phyloP scores from a whole-genome alignment of 1,140 invertebrate species.

The Drosophila bocki region DNA sequence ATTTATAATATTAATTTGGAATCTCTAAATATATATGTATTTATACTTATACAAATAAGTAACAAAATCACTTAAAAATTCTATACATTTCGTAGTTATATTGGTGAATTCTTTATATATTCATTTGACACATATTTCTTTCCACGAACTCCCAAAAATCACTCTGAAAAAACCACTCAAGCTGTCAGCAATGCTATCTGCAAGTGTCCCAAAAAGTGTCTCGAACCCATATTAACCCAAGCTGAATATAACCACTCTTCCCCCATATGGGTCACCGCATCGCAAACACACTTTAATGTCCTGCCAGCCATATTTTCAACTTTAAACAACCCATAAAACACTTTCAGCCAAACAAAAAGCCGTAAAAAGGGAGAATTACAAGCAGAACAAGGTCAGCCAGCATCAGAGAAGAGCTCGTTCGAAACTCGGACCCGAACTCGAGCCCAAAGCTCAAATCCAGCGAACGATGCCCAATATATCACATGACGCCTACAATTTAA shows the following conservation, averaged over 20 bases:
- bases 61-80: neutral
- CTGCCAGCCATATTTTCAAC: conserved; percentile 55
- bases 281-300: conserved; percentile 43
- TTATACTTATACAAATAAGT: neutral
- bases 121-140: neutral
- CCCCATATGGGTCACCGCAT: conserved; percentile 52
- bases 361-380: conserved; percentile 38
- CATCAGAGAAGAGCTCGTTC: neutral
- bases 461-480: conserved; percentile 71
- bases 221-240: neutral
- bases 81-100: neutral
- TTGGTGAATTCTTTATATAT: neutral
- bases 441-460: conserved; percentile 31
- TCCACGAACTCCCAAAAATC: neutral
- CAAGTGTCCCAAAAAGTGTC: conserved; percentile 3
- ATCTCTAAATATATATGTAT: neutral
- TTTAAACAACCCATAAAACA: conserved; percentile 58
- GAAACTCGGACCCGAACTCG: conserved; percentile 8
- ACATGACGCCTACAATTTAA: conserved; percentile 78
- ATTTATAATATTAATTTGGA: neutral
- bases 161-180: neutral
- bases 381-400: conserved; percentile 68
- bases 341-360: conserved; percentile 43
- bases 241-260: conserved; percentile 12
- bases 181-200: conserved; percentile 13